Percentiles rank a stretch among this genome's conserved stretches.
Evolutionary conservation across 92 coral and sea anemone species (phyloP).

Genomic region (Epizoanthus rinbou): DNA sequence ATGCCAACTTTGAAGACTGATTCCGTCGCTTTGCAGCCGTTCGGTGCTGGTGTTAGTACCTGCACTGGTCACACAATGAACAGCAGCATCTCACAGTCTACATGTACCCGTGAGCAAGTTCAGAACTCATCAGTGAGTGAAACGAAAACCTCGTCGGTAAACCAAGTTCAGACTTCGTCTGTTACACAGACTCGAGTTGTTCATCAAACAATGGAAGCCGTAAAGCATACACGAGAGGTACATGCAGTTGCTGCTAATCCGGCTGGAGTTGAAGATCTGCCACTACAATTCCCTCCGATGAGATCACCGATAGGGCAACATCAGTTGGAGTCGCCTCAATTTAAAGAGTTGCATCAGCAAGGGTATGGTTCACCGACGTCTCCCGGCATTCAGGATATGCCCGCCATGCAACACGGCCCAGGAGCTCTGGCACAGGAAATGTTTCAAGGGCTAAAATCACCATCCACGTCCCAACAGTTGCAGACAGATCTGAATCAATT

Average conservation of each 20-base stretch:
- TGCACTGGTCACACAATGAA: neutral
- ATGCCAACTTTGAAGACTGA: neutral
- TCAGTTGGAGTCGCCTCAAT: too few species aligned
- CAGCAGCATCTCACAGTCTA: neutral
- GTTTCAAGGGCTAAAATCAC: neutral
- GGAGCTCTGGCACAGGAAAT: neutral
- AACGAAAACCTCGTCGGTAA: neutral
- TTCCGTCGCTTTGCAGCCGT: neutral
- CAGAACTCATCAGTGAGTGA: constrained; percentile 1
- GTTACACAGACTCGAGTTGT: constrained; percentile 29
- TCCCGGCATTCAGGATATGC: constrained; percentile 2
- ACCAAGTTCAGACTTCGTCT: constrained; percentile 7
- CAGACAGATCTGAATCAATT: neutral
- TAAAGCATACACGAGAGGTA: neutral
- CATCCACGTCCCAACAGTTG: neutral
- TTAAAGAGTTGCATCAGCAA: too few species aligned
- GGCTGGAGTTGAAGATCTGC: constrained; percentile 22
- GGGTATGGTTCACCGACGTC: neutral
- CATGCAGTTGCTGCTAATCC: neutral
- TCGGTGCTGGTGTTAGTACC: neutral
- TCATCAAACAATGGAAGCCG: neutral
- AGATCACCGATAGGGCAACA: neutral
- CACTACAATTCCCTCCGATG: neutral
- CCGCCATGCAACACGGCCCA: neutral
- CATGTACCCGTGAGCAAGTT: neutral